Base-by-base conservation (phyloP, 2,888 invertebrate genomes). In the Latrodectus hesperus region DNA sequence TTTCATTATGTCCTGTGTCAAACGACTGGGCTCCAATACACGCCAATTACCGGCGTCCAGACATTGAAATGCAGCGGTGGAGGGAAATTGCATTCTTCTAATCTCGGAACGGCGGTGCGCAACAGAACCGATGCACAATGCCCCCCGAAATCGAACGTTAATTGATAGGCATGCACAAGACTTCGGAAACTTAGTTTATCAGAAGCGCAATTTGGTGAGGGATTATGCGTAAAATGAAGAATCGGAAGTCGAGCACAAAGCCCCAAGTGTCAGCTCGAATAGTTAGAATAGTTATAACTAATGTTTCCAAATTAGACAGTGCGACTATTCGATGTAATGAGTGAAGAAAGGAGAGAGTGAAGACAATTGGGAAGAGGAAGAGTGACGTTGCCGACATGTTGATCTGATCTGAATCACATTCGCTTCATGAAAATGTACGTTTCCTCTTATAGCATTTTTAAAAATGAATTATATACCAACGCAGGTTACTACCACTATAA, bases 1-100 rank as follows among this genome's bases (percentile, higher is more conserved):
- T 74, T 82, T 75, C 82, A 82, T 82, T 75, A 70, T 52, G 74
- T 38, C 55, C 38, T 49, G 14, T 70, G 67, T 38, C 68, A 73
- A 81, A 74, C 70, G 70, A 68, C 70, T 70, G 81, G 73, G 73
- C 67, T 78, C 67, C 65, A 16, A 67, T 73, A 72, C 64, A 72
- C 67, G 65, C 72, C 84, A 84, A 84, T 84, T 84, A 84, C 78
- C 77, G 78, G 55, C 65, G 53, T 51, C 53, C 17, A 51, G 22
- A 49, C 22, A 72, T 70, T 52, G 76, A 76, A 76, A 71, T 64
- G 70, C 53, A 55, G 49, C 60, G n/a, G 51, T 51, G 73, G 71
- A 68, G 77, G 84, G 84, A 84, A 84, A 84, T 84, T 84, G 77
- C 67, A 84, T 83, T 84, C 84, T 72, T 73, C 71, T 60, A 17